A percentile compares a stretch with the other conserved stretches of the same genome.
phyloP scores from a whole-genome alignment of 2,888 invertebrate genomes.

The Malthinus flaveolus region DNA sequence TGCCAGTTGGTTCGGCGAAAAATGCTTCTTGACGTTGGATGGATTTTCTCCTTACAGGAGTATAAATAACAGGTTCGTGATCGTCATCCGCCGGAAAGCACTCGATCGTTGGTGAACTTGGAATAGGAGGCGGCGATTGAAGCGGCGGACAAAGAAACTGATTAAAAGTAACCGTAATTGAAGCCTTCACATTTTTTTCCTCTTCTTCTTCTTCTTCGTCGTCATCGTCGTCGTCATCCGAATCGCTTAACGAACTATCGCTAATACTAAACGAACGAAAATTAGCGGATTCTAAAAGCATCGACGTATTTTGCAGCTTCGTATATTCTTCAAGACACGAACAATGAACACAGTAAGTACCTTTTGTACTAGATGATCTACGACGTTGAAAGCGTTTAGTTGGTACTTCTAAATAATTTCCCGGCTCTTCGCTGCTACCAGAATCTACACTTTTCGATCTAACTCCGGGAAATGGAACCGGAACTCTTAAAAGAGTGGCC shows the following conservation, averaged over 20 bases:
- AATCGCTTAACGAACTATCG: conserved; percentile 58
- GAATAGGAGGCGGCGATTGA: conserved; percentile 51
- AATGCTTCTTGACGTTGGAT: conserved; percentile 83
- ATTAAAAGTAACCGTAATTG: conserved; percentile 63
- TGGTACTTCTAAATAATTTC: conserved; percentile 55
- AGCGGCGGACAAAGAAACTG: conserved; percentile 57
- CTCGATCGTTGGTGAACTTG: conserved; percentile 61
- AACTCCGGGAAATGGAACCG: conserved; percentile 64
- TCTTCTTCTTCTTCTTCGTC: conserved; percentile 50
- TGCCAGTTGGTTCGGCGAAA: conserved; percentile 74
- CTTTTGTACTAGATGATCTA: conserved; percentile 66
- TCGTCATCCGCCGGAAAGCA: conserved; percentile 58
- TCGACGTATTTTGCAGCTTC: conserved; percentile 57
- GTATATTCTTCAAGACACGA: conserved; percentile 76
- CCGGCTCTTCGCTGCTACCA: conserved; percentile 71
- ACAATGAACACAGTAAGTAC: conserved; percentile 77
- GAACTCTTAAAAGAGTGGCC: conserved; percentile 63
- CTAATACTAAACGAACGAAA: conserved; percentile 54
- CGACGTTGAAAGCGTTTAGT: conserved; percentile 67
- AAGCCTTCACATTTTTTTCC: conserved; percentile 60
- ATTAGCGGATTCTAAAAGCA: conserved; percentile 48
- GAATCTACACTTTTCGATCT: conserved; percentile 83
- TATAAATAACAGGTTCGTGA: conserved; percentile 42
- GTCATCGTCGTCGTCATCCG: conserved; percentile 42
- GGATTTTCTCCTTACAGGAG: conserved; percentile 65